phyloP scores from a whole-genome alignment of 2,888 invertebrate species.

The Drosophila peninsularis region DNA sequence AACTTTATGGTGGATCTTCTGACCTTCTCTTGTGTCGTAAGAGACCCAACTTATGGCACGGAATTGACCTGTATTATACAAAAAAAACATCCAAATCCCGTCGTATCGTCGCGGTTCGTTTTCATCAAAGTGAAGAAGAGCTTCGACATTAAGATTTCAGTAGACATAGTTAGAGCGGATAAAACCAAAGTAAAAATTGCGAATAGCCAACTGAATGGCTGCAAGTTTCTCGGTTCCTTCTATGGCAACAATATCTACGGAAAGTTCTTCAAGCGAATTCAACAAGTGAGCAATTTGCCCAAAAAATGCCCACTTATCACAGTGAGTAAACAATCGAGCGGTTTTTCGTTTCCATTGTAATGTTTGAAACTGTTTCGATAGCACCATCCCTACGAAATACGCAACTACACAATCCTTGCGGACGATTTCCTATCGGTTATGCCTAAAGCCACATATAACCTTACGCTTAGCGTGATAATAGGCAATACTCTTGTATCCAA shows the following conservation, averaged over 20 bases:
- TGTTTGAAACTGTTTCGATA: background rate
- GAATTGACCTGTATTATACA: conserved; percentile 17
- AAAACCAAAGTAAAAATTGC: conserved; percentile 50
- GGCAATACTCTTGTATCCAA: background rate
- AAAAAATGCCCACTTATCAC: conserved; percentile 33
- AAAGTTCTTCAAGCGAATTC: conserved; percentile 39
- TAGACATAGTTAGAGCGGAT: conserved; percentile 54
- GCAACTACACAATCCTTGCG: conserved; percentile 39
- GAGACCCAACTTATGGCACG: background rate
- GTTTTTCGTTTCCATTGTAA: background rate
- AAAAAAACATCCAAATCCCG: background rate
- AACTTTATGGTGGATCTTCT: conserved; percentile 2
- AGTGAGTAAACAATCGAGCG: conserved; percentile 34
- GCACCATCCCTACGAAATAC: conserved; percentile 39
- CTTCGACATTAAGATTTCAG: conserved; percentile 19
- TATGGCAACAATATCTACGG: conserved; percentile 21
- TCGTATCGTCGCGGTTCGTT: conserved; percentile 9
- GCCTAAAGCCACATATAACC: conserved; percentile 28
- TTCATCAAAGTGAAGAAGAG: conserved; percentile 11
- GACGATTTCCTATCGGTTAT: conserved; percentile 29
- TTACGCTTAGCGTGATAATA: background rate
- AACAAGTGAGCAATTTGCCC: conserved; percentile 50
- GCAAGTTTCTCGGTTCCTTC: conserved; percentile 42
- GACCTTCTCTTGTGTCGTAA: conserved; percentile 26
- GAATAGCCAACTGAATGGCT: conserved; percentile 46